Conservation (phyloP, 2,888 invertebrate species). For the Apeira syringaria region DNA sequence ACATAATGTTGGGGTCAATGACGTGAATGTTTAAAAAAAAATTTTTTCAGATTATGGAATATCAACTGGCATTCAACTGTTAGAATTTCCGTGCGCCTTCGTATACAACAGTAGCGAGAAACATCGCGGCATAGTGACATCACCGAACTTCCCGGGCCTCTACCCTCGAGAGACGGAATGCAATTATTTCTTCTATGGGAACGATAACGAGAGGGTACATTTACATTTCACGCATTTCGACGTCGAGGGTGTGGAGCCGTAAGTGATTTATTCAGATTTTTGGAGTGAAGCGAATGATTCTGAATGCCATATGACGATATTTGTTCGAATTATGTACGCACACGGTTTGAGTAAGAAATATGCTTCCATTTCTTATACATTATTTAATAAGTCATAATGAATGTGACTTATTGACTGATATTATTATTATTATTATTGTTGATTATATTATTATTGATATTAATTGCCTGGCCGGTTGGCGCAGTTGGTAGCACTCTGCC, state of each 20-base stretch:
- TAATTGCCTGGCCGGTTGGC: too few relatives aligned
- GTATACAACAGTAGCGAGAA: constrained; percentile 92
- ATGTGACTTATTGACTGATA: too few relatives aligned
- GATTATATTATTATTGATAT: too few relatives aligned
- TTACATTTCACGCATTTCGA: constrained; percentile 95
- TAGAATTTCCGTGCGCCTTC: constrained; percentile 93
- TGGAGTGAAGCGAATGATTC: constrained; percentile 3
- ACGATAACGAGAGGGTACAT: constrained; percentile 88
- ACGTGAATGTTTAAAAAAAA: too few relatives aligned
- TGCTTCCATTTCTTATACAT: too few relatives aligned
- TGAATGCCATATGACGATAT: constrained; percentile 8
- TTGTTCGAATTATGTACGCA: constrained; percentile 2
- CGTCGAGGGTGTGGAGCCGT: constrained; percentile 97
- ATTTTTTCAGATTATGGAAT: constrained; percentile 93
- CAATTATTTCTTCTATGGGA: constrained; percentile 95
- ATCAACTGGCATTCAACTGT: constrained; percentile 89
- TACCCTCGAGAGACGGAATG: constrained; percentile 96
- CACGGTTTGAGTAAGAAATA: too few relatives aligned
- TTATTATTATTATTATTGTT: too few relatives aligned
- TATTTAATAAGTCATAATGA: too few relatives aligned
- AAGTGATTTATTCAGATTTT: constrained; percentile 70
- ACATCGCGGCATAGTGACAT: constrained; percentile 90
- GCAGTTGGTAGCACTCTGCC: too few relatives aligned
- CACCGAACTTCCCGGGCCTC: constrained; percentile 95
- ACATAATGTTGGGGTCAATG: too few relatives aligned